These are phyloP conservation scores for Pionites leucogaster DNA, from an alignment of 2,113 vertebrate genomes.

Conservation along the genomic window DNA sequence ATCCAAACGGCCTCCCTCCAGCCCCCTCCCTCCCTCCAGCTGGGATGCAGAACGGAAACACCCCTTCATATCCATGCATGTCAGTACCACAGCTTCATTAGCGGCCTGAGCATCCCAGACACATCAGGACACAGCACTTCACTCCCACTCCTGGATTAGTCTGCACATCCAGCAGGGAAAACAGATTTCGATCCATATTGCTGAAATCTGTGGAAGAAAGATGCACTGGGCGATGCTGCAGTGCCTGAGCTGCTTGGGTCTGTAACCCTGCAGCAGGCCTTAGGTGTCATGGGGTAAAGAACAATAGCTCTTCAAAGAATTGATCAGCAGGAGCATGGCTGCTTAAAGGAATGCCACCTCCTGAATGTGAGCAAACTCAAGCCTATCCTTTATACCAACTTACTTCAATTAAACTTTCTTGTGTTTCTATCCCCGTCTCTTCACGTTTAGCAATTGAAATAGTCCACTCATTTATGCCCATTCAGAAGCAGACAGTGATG, in stretches of 20 bases:
- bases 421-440: not conserved
- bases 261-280: not conserved
- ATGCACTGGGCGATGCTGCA: accelerated
- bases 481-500: not conserved
- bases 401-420: not conserved
- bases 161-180: not conserved
- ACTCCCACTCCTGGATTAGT: not conserved
- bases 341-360: not conserved
- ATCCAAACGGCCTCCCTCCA: not conserved
- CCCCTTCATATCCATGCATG: not conserved
- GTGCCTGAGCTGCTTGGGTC: not conserved
- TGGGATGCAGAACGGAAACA: not conserved
- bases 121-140: not conserved
- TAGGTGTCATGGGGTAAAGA: not conserved
- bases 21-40: not conserved
- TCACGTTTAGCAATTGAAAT: not conserved
- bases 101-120: not conserved
- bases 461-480: not conserved
- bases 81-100: accelerated
- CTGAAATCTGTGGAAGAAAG: not conserved
- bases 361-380: not conserved
- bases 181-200: not conserved
- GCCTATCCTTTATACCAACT: not conserved
- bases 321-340: not conserved
- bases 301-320: not conserved